Evolutionary conservation across 2,797 vertebrate genomes (phyloP).

Genomic region (Gila robusta): DNA sequence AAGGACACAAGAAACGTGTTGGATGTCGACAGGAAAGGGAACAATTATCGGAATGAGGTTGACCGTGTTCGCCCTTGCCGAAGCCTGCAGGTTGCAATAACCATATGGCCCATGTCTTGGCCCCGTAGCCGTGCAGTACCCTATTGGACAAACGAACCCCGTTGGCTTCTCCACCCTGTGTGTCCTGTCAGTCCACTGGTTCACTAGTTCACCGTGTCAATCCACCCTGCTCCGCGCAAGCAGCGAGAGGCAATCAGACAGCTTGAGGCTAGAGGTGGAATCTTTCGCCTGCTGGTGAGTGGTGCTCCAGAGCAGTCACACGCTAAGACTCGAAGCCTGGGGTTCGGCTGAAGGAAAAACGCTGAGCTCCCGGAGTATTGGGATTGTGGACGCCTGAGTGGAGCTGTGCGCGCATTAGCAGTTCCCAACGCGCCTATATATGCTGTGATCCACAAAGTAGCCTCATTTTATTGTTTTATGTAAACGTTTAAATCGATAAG

Average conservation of each 20-base stretch:
- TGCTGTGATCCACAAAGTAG: slow-evolving; percentile 1
- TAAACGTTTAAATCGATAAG: not conserved
- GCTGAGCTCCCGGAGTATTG: slow-evolving; percentile 37
- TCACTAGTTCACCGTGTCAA: slow-evolving; percentile 78
- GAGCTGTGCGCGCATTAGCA: slow-evolving; percentile 18
- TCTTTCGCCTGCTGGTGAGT: slow-evolving; percentile 62
- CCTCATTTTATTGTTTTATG: slow-evolving; percentile 6
- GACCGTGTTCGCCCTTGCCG: slow-evolving; percentile 57
- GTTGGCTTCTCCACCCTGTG: slow-evolving; percentile 65
- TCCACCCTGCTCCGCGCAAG: slow-evolving; percentile 61
- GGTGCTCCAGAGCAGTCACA: slow-evolving; percentile 57
- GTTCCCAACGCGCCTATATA: not conserved
- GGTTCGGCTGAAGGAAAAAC: slow-evolving; percentile 54
- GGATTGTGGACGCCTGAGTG: slow-evolving; percentile 9
- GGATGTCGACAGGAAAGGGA: slow-evolving; percentile 41
- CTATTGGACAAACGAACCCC: slow-evolving; percentile 73
- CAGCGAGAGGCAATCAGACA: slow-evolving; percentile 57
- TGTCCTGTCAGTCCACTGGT: slow-evolving; percentile 76
- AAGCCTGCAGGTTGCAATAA: slow-evolving; percentile 74
- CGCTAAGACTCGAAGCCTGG: slow-evolving; percentile 48
- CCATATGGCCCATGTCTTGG: slow-evolving; percentile 76
- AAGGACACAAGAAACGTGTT: slow-evolving; percentile 30
- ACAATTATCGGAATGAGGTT: slow-evolving; percentile 57
- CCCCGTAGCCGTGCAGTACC: slow-evolving; percentile 67
- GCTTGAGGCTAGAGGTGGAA: slow-evolving; percentile 61